A percentile compares a stretch with the other conserved stretches of the same genome.
Conservation (phyloP, 2,888 invertebrate species). For the Philereme vetulata region DNA sequence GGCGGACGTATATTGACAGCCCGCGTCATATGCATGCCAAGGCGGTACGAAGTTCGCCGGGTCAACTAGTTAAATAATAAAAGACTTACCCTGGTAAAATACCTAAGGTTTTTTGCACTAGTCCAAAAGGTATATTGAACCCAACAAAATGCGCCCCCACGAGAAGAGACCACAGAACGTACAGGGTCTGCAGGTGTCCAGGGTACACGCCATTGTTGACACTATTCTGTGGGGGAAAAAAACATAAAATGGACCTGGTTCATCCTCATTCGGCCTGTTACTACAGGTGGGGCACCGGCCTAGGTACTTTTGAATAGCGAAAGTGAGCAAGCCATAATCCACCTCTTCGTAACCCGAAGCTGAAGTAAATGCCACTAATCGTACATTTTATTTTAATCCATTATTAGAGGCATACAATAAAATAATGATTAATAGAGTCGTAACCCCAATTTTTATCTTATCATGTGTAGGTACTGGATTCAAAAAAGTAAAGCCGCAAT, state of each 20-base stretch:
- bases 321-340: background rate
- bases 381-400: too few species aligned
- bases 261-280: background rate
- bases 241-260: background rate
- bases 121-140: conserved; percentile 91
- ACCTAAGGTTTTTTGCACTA: conserved; percentile 89
- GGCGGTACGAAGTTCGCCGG: too few species aligned
- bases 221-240: conserved; percentile 88
- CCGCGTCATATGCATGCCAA: too few species aligned
- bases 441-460: too few species aligned
- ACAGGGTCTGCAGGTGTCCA: conserved; percentile 94
- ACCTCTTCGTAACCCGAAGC: background rate
- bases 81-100: conserved; percentile 89
- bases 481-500: too few species aligned
- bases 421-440: too few species aligned
- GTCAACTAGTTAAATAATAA: background rate
- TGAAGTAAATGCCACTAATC: too few species aligned
- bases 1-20: too few species aligned
- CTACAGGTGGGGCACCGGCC: background rate
- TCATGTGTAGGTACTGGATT: too few species aligned
- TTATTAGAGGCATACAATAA: too few species aligned
- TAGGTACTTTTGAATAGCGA: background rate
- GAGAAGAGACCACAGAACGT: conserved; percentile 91
- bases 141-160: conserved; percentile 92
- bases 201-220: conserved; percentile 98